Evolutionary conservation across 2,888 invertebrate genomes (phyloP).

Genomic region (Nasonia oneida): DNA sequence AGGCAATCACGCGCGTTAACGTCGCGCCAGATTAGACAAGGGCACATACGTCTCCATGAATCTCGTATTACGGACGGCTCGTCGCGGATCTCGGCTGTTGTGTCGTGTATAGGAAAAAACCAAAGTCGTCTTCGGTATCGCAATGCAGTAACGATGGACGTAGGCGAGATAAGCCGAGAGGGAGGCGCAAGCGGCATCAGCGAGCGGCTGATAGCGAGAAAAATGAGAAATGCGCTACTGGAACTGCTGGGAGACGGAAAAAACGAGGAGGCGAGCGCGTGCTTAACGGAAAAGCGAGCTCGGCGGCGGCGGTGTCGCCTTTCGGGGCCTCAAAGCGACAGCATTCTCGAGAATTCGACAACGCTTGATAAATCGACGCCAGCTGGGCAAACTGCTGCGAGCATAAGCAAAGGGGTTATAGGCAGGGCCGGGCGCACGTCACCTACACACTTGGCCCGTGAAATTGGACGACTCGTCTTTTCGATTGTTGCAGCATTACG

Average conservation of each 20-base stretch:
- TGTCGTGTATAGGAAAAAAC: background rate
- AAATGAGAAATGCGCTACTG: background rate
- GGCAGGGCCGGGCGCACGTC: conserved; percentile 44
- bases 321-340: background rate
- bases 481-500: conserved; percentile 24
- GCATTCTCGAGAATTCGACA: conserved; percentile 8
- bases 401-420: background rate
- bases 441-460: background rate
- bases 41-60: background rate
- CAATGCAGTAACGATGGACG: conserved; percentile 1
- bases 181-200: background rate
- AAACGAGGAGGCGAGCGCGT: background rate
- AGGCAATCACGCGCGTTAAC: background rate
- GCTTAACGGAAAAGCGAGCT: conserved; percentile 11
- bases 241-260: background rate
- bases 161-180: background rate
- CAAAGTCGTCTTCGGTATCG: background rate
- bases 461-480: conserved; percentile 43
- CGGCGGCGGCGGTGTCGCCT: background rate
- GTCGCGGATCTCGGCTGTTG: too few relatives aligned
- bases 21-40: conserved; percentile 12
- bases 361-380: conserved; percentile 67
- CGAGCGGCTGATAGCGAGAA: conserved; percentile 17
- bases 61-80: background rate
- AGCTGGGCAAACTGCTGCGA: conserved; percentile 65